Percentiles rank a stretch among this genome's conserved stretches.
phyloP scores from a whole-genome alignment of 2,888 invertebrate species.

The Chymomyza caudatula region DNA sequence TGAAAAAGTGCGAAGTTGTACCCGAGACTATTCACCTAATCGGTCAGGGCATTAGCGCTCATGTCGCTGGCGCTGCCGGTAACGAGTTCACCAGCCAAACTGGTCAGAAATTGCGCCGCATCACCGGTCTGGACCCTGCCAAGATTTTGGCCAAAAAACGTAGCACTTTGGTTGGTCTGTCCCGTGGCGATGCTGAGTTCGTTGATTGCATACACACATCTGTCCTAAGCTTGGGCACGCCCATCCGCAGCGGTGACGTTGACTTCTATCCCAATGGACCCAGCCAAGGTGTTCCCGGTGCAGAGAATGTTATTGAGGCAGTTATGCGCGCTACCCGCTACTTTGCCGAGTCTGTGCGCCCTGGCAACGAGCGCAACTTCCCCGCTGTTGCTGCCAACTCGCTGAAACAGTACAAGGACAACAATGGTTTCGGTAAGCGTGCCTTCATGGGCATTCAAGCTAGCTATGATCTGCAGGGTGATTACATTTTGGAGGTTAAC shows the following conservation, averaged over 20 bases:
- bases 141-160: conserved; percentile 56
- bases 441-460: conserved; percentile 74
- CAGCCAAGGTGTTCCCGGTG: conserved; percentile 63
- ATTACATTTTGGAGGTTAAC: conserved; percentile 75
- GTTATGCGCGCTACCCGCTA: conserved; percentile 70
- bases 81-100: conserved; percentile 66
- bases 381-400: conserved; percentile 74
- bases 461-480: conserved; percentile 68
- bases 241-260: conserved; percentile 65
- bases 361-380: conserved; percentile 75
- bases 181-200: conserved; percentile 76
- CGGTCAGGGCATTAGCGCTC: conserved; percentile 72
- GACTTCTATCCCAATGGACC: conserved; percentile 77
- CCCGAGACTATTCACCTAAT: conserved; percentile 71
- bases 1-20: conserved; percentile 54
- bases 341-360: conserved; percentile 76
- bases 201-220: conserved; percentile 76
- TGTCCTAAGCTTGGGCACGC: conserved; percentile 64
- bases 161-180: conserved; percentile 60
- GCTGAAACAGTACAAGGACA: conserved; percentile 66
- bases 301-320: conserved; percentile 72
- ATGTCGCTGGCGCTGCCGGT: conserved; percentile 75
- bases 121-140: conserved; percentile 76
- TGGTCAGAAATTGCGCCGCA: conserved; percentile 72
- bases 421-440: conserved; percentile 66